Evolutionary conservation across 35 echinoderm and acorn worm species (phyloP).

Genomic region (Ophioderma brevispina): DNA sequence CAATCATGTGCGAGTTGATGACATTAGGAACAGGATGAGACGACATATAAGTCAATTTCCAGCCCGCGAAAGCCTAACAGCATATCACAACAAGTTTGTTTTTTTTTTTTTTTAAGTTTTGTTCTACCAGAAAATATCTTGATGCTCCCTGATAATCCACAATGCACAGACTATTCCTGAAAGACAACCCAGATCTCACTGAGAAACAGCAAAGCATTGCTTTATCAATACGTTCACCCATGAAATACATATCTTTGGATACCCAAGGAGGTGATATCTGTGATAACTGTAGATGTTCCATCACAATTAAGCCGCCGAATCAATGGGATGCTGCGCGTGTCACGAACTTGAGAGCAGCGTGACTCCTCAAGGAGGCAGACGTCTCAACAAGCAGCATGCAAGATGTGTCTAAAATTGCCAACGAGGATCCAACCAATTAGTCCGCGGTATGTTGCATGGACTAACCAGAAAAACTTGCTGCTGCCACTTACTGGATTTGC

Average conservation of each 20-base stretch:
- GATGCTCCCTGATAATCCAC: too few relatives aligned
- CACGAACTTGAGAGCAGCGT: background rate
- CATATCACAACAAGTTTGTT: too few relatives aligned
- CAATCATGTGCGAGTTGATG: too few relatives aligned
- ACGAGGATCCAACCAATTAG: background rate
- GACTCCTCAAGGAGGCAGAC: background rate
- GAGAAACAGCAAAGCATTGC: background rate
- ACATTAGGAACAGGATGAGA: too few relatives aligned
- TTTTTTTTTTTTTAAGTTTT: too few relatives aligned
- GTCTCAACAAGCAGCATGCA: background rate
- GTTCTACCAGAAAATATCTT: too few relatives aligned
- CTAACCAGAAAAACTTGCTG: background rate
- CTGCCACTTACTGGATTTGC: background rate
- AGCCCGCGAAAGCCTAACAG: too few relatives aligned
- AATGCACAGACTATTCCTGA: too few relatives aligned
- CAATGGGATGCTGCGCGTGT: background rate
- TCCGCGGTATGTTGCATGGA: background rate
- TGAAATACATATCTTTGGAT: background rate
- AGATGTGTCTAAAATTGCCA: background rate
- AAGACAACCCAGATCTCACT: background rate
- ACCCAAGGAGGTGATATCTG: background rate
- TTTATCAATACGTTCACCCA: background rate
- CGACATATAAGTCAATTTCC: too few relatives aligned
- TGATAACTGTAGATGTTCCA: background rate
- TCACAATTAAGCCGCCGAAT: background rate